A percentile compares a stretch with the other conserved stretches of the same genome.
Conservation (phyloP, 2,797 vertebrate genomes). For the Poeciliopsis paucimaculata region DNA sequence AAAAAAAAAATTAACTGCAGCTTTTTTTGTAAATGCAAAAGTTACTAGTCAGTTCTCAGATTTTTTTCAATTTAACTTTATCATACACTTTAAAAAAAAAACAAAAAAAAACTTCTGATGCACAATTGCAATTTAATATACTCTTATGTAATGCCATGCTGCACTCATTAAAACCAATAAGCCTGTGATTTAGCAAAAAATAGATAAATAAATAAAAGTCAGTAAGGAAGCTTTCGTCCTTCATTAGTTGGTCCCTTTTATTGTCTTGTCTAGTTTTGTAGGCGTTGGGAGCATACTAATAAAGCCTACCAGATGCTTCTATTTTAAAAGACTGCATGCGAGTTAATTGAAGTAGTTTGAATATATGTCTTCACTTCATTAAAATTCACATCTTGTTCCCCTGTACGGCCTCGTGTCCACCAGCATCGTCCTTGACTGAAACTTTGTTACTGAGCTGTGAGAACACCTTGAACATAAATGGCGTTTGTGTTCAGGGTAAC, state of each 20-base stretch:
- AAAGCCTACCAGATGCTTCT: neutral
- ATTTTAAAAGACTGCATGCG: neutral
- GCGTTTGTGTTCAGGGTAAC: neutral
- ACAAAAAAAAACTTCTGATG: neutral
- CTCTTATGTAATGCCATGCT: neutral
- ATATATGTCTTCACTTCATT: neutral
- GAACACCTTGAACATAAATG: neutral
- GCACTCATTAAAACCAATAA: neutral
- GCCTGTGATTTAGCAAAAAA: neutral
- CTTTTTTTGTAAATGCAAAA: neutral
- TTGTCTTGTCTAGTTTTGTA: neutral
- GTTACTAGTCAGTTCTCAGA: neutral
- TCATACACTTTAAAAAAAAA: neutral
- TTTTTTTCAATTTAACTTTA: neutral
- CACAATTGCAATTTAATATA: neutral
- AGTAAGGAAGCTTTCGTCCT: neutral
- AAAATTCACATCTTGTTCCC: neutral
- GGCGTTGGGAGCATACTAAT: neutral
- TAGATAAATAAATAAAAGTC: neutral
- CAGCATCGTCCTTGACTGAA: neutral
- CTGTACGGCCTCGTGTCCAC: neutral
- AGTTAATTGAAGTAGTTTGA: neutral
- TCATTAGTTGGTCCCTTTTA: neutral
- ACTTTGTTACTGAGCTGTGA: neutral
- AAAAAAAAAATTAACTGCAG: neutral